These are phyloP conservation scores for Anoplius nigerrimus DNA, from an alignment of 2,888 invertebrate genomes.

Conservation along the genomic window DNA sequence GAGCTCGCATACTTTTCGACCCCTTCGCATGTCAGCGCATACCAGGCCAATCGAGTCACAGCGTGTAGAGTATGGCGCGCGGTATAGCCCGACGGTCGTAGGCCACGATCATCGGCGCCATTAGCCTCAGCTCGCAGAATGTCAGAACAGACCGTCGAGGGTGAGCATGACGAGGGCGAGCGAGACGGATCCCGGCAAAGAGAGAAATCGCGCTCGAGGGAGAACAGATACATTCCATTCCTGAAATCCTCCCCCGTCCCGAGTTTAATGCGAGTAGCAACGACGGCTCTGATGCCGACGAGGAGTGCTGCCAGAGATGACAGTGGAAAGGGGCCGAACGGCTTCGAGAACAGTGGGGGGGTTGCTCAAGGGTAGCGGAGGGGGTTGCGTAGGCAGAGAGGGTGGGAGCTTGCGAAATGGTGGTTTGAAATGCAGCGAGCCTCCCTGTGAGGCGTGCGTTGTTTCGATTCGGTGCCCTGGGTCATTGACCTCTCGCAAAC, in stretches of 20 bases:
- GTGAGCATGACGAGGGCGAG: too few species aligned
- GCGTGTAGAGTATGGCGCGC: too few species aligned
- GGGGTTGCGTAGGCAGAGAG: conserved; percentile 10
- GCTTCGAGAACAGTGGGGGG: neutral
- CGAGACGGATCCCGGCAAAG: too few species aligned
- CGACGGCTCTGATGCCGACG: too few species aligned
- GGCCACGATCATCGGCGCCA: neutral
- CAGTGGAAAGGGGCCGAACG: too few species aligned
- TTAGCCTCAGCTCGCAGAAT: conserved; percentile 17
- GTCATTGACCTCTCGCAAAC: conserved; percentile 54
- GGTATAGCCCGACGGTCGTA: neutral
- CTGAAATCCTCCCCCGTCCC: conserved; percentile 25
- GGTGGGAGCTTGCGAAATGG: conserved; percentile 30
- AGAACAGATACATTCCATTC: conserved; percentile 17
- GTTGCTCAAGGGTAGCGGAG: conserved; percentile 7
- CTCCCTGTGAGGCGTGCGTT: conserved; percentile 24
- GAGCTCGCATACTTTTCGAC: too few species aligned
- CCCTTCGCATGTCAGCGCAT: too few species aligned
- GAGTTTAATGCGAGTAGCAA: conserved; percentile 14
- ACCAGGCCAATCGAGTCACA: too few species aligned
- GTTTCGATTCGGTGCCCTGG: conserved; percentile 50
- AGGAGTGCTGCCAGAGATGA: too few species aligned
- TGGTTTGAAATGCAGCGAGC: conserved; percentile 32
- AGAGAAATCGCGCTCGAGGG: neutral
- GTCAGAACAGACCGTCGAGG: conserved; percentile 9